These are phyloP conservation scores for Xestia ashworthii DNA, from an alignment of 2,888 invertebrate species.

Conservation along the genomic window DNA sequence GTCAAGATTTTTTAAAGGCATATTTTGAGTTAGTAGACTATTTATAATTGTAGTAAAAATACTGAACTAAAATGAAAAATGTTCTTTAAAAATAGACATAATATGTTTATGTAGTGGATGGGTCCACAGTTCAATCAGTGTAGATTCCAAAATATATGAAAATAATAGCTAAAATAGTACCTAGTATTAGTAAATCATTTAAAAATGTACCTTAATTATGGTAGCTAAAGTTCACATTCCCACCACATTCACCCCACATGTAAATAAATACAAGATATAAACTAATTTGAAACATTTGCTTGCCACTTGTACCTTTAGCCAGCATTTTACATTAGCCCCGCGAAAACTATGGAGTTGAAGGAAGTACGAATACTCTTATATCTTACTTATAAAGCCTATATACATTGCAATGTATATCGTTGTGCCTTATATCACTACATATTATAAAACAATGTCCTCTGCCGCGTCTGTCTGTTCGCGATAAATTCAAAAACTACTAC, in stretches of 20 bases:
- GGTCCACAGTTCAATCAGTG: neutral
- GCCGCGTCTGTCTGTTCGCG: too few species aligned
- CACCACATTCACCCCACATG: neutral
- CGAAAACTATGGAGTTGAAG: conserved; percentile 50
- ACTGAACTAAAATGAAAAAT: neutral
- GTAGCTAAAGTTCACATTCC: neutral
- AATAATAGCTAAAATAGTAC: neutral
- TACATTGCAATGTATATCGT: conserved; percentile 17
- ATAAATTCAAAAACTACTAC: too few species aligned
- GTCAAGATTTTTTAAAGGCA: neutral
- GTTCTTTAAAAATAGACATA: neutral
- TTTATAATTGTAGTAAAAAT: neutral
- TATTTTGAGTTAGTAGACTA: neutral
- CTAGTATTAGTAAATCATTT: neutral
- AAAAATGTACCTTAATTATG: neutral
- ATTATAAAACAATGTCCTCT: too few species aligned
- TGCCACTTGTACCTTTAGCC: conserved; percentile 38
- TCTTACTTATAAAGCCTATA: conserved; percentile 14
- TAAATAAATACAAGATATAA: conserved; percentile 8
- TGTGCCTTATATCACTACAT: neutral
- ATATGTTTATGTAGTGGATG: neutral
- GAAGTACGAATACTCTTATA: conserved; percentile 45
- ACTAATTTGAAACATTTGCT: conserved; percentile 59
- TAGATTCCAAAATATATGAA: neutral
- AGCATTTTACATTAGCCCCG: conserved; percentile 46